These are phyloP conservation scores for Selenia dentaria DNA, from an alignment of 2,888 invertebrate species.

Conservation along the genomic window DNA sequence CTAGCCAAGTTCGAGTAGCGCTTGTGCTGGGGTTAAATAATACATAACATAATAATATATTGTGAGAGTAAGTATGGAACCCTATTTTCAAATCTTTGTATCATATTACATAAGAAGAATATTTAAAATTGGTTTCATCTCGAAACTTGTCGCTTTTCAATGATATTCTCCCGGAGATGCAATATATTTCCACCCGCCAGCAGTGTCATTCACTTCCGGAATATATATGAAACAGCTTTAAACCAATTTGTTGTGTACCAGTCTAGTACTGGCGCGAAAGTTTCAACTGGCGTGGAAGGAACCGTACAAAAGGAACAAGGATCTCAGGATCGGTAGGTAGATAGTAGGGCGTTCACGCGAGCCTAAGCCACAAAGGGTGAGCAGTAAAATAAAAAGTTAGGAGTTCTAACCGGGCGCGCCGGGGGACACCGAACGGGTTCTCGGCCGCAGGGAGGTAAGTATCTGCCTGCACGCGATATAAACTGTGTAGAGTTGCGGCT, in stretches of 20 bases:
- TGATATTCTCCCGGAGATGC: no score
- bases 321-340: conserved; percentile 51
- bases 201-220: conserved; percentile 2
- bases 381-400: conserved; percentile 79
- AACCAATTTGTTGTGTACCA: conserved; percentile 29
- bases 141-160: no score
- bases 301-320: conserved; percentile 39
- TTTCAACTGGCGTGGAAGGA: conserved; percentile 50
- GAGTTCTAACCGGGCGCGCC: conserved; percentile 80
- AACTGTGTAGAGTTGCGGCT: background rate
- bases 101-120: no score
- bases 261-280: conserved; percentile 53
- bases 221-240: conserved; percentile 14
- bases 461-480: conserved; percentile 32
- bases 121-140: no score
- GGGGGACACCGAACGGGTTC: conserved; percentile 76
- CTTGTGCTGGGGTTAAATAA: no score
- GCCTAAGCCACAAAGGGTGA: conserved; percentile 78
- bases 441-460: conserved; percentile 60
- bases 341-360: conserved; percentile 70
- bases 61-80: no score
- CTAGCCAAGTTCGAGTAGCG: no score
- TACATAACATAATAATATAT: no score
- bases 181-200: no score
- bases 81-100: no score